A percentile compares a stretch with the other conserved stretches of the same genome.
Evolutionary conservation across 92 coral and sea anemone species (phyloP).

Genomic region (Epizoanthus fatuus): DNA sequence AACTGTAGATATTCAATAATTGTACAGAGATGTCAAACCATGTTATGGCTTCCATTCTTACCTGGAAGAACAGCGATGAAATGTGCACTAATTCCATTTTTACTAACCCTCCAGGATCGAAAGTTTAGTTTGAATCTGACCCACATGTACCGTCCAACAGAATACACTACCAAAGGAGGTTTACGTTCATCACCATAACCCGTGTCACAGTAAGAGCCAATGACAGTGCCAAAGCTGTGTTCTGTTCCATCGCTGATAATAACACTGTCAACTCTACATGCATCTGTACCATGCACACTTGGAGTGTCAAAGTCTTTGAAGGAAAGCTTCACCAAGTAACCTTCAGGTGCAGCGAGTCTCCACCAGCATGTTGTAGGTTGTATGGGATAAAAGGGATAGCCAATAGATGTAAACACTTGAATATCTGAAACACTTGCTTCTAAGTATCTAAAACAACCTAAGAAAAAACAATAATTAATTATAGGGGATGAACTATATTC

Average conservation of each 20-base stretch:
- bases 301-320: slow-evolving; percentile 29
- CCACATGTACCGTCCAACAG: slow-evolving; percentile 12
- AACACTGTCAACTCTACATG: slow-evolving; percentile 1
- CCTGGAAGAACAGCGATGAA: slow-evolving; percentile 43
- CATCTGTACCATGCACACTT: too few species aligned
- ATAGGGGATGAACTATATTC: not conserved
- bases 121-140: not conserved
- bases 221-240: not conserved
- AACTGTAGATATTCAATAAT: not conserved
- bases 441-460: slow-evolving; percentile 1
- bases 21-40: too few species aligned
- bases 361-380: not conserved
- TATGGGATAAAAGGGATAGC: slow-evolving; percentile 13
- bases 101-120: not conserved
- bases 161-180: slow-evolving; percentile 15
- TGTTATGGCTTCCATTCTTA: not conserved
- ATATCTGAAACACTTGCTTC: slow-evolving; percentile 19
- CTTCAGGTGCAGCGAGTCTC: slow-evolving; percentile 15
- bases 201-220: slow-evolving; percentile 12
- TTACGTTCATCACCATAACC: not conserved
- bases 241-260: slow-evolving; percentile 6
- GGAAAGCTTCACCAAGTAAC: slow-evolving; percentile 24
- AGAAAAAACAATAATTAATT: not conserved
- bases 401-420: slow-evolving; percentile 8
- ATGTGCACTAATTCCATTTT: slow-evolving; percentile 22